Base-by-base conservation (phyloP, 2,113 vertebrate genomes). In the Nesospiza acunhae region DNA sequence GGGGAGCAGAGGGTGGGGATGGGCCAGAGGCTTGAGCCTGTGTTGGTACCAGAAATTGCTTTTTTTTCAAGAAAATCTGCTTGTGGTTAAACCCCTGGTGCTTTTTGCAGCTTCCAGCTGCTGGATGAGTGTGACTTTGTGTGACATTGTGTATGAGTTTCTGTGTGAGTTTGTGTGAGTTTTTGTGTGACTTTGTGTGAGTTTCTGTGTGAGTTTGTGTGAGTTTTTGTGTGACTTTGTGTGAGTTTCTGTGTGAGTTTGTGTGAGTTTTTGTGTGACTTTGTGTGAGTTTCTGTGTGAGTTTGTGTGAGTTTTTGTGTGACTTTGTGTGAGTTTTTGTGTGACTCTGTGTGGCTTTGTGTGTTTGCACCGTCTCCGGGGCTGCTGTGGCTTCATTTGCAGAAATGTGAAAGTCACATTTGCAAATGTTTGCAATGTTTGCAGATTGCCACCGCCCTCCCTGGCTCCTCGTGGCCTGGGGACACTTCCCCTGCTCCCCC, bases 371-470 rank as follows among this genome's bases (percentile, higher is more conserved):
- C 7, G 47, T 13, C n/a, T 21, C 5, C 27, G 5, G 76, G 39
- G 31, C 2, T 23, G 76, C 76, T 30, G 22, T 9, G 64, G 28
- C 18, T 60, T 39, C 6, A 8, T 27, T 33, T 37, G 64, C 39
- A 75, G 93, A 93, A 74, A 90, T 72, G 75, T 6, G 58, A 20
- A 41, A 41, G 56, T 28, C 66, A 11, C 35, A 15, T 49, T 63
- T 47, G 49, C 28, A 11, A 23, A 20, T 20, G 16, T 70, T 69
- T 78, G 64, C 46, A 27, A 3, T 46, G 8, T 47, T 74, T 84
- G 28, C 49, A 28, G 41, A 28, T 27, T 50, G 80, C 44, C 50
- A 15, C 31, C 0, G 0, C 19, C 39, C n/a, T 58, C 3, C 1
- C 6, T 66, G 72, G 41, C 78, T 84, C 50, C 64, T 84, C 31